Evolutionary conservation across 2,113 vertebrate species (phyloP), one percentile per base, ranked within the genome.

Genomic region (Jaculus jaculus): DNA sequence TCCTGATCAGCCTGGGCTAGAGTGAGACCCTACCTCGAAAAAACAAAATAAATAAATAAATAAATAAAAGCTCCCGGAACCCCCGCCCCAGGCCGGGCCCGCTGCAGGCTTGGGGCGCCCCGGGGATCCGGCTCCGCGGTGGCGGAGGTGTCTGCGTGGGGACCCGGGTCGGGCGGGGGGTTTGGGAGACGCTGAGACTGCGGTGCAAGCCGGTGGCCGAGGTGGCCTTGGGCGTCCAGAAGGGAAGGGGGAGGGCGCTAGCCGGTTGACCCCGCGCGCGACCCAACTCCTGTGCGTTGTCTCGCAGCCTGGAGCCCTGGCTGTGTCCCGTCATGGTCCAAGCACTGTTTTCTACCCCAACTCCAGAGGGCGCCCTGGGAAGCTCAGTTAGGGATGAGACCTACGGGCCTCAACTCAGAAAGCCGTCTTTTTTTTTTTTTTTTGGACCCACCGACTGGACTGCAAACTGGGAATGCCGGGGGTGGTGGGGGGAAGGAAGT

Each of bases 31-130:
- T 47, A 47, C 42, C 42, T 47, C n/a, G 42, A 8, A 47, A 47
- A 47, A 47, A 47, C 42, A 47, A 47, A 47, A 47, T 47, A 47
- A 47, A 47, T 47, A 47, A 47, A 47, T 8, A 47, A 47, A 47
- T 8, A 47, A 54, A 66, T 92, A 95, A 94, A 94, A 95, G 89
- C 93, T 69, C 66, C 94, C 37, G 84, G 89, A 79, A 37, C 84
- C 75, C 30, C 68, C 23, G 32, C 73, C 84, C 90, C 74, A 4
- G 60, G 65, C 77, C 71, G 1, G 24, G 72, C 72, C 37, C 21
- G 69, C 28, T 7, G 72, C 39, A 16, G 39, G 60, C 20, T 3
- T 1, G 58, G 17, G 9, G n/a, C 10, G 3, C 82, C 69, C 2
- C 8, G 3, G 72, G 47, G 61, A 30, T n/a, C 61, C 39, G 13